Base-by-base conservation (phyloP, 2,888 invertebrate genomes). In the Drosophila suboccidentalis region DNA sequence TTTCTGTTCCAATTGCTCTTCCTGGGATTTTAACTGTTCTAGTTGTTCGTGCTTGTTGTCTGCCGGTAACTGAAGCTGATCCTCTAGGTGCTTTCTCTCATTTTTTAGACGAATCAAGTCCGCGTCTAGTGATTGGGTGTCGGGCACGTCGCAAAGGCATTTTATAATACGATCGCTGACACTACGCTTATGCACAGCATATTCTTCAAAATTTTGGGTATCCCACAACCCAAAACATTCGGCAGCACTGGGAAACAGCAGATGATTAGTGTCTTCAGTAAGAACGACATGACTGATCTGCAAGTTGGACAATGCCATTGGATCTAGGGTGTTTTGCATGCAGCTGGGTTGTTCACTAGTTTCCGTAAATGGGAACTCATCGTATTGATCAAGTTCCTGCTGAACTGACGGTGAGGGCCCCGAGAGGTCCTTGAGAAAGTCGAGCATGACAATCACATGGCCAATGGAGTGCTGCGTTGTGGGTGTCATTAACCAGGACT, bases 401-500 rank as follows among this genome's bases (percentile, higher is more conserved):
- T 63, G 65, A 44, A 17, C 53, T 11, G 39, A 66, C 44, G 36
- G 67, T 32, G 43, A 57, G 0, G 75, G 71, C 0, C 89, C 82
- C 1, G 87, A 86, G 72, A 92, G 90, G 32, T 91, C 91, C 78
- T 90, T 88, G 3, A 93, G 82, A 69, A 91, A 93, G 15, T 90
- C 90, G 0, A 93, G 75, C 22, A 93, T 58, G 13, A 91, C 78
- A 10, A 93, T 86, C 0, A 91, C 89, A 80, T 92, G 91, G 4
- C 90, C 90, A 55, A 92, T 91, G 0, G 92, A 91, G 58, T 92
- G 92, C 19, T 91, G 90, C 0, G 92, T 91, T 47, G 90, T 92
- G 0, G 92, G 92, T 4, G 93, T 92, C 75, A 92, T 91, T 8
- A 93, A 67, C 90, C 92, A 92, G 0, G 93, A 93, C 62, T 93